A percentile compares a stretch with the other conserved stretches of the same genome.
These are phyloP conservation scores for Laticauda laticaudata DNA, from an alignment of 2,113 vertebrate genomes.

Conservation along the genomic window DNA sequence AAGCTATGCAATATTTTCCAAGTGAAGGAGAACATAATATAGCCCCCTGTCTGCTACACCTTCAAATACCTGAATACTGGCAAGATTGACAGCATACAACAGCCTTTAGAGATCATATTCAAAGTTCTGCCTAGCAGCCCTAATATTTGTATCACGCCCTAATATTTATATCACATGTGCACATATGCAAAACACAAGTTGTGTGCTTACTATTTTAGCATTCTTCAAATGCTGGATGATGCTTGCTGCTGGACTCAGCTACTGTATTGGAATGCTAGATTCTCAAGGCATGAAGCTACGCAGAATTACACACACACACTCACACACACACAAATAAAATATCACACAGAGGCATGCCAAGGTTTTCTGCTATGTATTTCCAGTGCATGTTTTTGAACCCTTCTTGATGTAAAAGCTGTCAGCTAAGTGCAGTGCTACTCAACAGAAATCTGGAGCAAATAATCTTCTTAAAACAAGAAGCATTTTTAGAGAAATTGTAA, in stretches of 20 bases:
- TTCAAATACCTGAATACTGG: background rate
- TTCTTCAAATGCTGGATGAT: background rate
- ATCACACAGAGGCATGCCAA: background rate
- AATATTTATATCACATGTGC: background rate
- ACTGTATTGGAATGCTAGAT: background rate
- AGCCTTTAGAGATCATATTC: background rate
- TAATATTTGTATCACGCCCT: background rate
- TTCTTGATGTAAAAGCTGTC: background rate
- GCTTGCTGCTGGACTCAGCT: background rate
- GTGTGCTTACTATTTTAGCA: background rate
- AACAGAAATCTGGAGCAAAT: background rate
- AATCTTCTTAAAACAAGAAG: background rate
- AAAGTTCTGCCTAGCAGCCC: background rate
- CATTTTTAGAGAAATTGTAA: background rate
- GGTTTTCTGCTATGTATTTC: background rate
- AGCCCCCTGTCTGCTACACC: background rate
- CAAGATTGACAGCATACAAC: background rate
- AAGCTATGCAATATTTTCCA: background rate
- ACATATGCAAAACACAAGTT: background rate
- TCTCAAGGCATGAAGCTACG: background rate
- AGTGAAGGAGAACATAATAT: background rate
- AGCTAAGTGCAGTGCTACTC: background rate
- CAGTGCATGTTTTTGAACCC: background rate
- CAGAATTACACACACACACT: background rate
- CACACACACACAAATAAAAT: background rate